A percentile compares a stretch with the other conserved stretches of the same genome.
These are phyloP conservation scores for Drosophila merina DNA, from an alignment of 2,888 invertebrate species.

Conservation along the genomic window DNA sequence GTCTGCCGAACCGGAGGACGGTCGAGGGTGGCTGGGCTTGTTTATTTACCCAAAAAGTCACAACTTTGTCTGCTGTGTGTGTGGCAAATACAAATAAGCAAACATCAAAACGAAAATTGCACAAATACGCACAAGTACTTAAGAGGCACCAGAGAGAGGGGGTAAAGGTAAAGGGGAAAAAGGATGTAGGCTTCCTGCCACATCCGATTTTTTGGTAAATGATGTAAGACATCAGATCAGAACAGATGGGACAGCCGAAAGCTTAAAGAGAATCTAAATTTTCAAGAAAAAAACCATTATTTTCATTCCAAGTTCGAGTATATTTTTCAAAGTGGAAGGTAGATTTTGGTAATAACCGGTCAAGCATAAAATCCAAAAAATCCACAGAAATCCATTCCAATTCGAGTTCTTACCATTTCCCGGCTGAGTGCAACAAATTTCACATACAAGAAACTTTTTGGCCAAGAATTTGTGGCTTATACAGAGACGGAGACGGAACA, in stretches of 20 bases:
- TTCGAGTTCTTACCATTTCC: conserved; percentile 18
- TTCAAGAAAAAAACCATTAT: no score
- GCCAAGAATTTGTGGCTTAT: conserved; percentile 4
- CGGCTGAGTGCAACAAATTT: conserved; percentile 17
- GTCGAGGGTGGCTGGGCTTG: conserved; percentile 11
- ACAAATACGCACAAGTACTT: conserved; percentile 30
- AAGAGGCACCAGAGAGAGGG: background rate
- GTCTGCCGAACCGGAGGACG: background rate
- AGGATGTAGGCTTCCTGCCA: background rate
- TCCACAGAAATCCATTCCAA: conserved; percentile 16
- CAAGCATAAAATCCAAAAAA: conserved; percentile 14
- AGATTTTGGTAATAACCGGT: background rate
- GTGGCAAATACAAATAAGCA: conserved; percentile 65
- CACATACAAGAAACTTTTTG: conserved; percentile 4
- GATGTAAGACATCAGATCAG: conserved; percentile 1
- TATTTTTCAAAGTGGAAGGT: background rate
- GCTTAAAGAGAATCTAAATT: no score
- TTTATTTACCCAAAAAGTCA: conserved; percentile 66
- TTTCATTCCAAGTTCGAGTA: no score
- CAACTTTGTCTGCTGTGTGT: conserved; percentile 56
- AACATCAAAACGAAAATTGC: conserved; percentile 49
- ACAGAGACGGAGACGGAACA: background rate
- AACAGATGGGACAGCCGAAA: no score
- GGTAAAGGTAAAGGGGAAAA: background rate
- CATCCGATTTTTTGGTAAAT: background rate